phyloP scores from a whole-genome alignment of 1,140 invertebrate genomes.

The Diorhabda carinulata region DNA sequence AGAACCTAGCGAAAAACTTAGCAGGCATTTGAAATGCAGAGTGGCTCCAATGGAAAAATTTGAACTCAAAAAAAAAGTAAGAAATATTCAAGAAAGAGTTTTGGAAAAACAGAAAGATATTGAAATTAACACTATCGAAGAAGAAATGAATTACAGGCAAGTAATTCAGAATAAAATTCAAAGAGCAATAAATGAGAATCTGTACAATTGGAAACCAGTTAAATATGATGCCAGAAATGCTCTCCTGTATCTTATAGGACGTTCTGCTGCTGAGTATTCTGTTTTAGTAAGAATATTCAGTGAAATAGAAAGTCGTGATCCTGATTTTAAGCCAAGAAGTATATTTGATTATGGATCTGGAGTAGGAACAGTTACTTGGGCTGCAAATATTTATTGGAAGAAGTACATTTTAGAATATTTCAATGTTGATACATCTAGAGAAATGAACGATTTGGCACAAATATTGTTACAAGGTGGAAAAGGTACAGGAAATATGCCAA shows the following conservation, averaged over 20 bases:
- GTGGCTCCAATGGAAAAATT: conserved; percentile 59
- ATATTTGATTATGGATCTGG: conserved; percentile 91
- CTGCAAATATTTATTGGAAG: conserved; percentile 66
- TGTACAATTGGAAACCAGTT: conserved; percentile 70
- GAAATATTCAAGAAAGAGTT: conserved; percentile 46
- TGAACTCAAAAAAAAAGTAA: conserved; percentile 49
- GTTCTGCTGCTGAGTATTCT: conserved; percentile 72
- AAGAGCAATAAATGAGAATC: conserved; percentile 53
- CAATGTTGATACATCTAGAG: conserved; percentile 71
- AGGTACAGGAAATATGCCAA: conserved; percentile 54
- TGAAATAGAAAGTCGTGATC: conserved; percentile 64
- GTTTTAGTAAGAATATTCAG: conserved; percentile 65
- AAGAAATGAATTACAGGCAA: conserved; percentile 32
- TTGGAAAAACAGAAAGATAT: conserved; percentile 49
- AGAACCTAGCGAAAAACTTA: conserved; percentile 54
- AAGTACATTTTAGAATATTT: conserved; percentile 73
- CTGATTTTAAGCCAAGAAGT: conserved; percentile 67
- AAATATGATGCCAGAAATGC: conserved; percentile 61
- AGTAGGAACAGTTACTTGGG: conserved; percentile 80
- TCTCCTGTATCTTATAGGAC: conserved; percentile 64
- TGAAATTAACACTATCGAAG: conserved; percentile 56
- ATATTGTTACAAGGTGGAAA: conserved; percentile 63
- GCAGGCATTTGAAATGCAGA: conserved; percentile 57
- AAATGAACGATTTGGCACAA: conserved; percentile 78
- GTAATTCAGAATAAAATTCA: conserved; percentile 39